A percentile compares a stretch with the other conserved stretches of the same genome.
phyloP scores from a whole-genome alignment of 1,140 invertebrate genomes.

The Tribolium castaneum region DNA sequence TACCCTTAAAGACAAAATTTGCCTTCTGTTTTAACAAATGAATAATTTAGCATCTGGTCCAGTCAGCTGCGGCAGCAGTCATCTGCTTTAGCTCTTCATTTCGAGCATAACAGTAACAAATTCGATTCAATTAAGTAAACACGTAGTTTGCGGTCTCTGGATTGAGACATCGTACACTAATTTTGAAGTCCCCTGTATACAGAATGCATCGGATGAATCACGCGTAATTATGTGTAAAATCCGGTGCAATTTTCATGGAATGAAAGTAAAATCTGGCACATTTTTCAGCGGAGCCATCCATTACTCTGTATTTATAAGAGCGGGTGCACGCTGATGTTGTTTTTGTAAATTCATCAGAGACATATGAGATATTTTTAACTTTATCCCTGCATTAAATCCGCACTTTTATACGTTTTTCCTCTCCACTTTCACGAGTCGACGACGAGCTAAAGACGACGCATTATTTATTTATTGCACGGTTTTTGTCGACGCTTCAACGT shows the following conservation, averaged over 20 bases:
- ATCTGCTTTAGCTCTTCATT: neutral
- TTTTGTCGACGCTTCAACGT: conserved; percentile 19
- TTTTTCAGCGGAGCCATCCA: conserved; percentile 34
- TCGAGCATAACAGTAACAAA: neutral
- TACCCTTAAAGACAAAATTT: neutral
- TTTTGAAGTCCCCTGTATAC: neutral
- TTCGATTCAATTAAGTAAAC: neutral
- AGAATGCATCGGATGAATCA: conserved; percentile 25
- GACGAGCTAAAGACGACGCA: conserved; percentile 38
- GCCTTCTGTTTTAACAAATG: neutral
- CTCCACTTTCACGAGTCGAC: conserved; percentile 37
- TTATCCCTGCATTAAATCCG: conserved; percentile 34
- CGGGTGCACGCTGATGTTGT: conserved; percentile 29
- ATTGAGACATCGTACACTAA: neutral
- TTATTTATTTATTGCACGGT: conserved; percentile 39
- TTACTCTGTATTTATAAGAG: conserved; percentile 30
- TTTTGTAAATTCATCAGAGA: conserved; percentile 34
- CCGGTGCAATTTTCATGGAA: conserved; percentile 24
- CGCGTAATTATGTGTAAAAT: conserved; percentile 40
- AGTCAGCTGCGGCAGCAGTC: neutral
- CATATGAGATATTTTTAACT: conserved; percentile 21
- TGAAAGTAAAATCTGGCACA: conserved; percentile 41
- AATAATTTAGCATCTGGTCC: neutral
- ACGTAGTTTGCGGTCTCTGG: neutral
- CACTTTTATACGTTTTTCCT: conserved; percentile 36